A percentile compares a stretch with the other conserved stretches of the same genome.
phyloP scores from a whole-genome alignment of 2,888 invertebrate genomes.

The Apotomis capreana region DNA sequence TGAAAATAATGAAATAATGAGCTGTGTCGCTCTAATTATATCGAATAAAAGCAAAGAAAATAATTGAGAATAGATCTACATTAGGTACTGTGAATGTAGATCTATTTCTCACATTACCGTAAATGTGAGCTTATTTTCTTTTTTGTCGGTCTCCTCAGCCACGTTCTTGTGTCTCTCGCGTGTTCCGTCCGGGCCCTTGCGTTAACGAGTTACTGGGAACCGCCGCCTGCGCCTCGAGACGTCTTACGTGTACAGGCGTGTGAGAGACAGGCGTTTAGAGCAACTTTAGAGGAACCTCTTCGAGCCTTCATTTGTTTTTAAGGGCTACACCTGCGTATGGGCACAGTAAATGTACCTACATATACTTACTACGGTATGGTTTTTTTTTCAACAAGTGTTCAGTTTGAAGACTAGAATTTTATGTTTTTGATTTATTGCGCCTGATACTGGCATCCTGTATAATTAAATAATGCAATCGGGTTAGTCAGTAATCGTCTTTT shows the following conservation, averaged over 20 bases:
- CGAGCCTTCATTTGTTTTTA: not conserved
- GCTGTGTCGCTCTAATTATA: no score
- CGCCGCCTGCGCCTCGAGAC: conserved; percentile 51
- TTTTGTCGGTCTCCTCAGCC: conserved; percentile 1
- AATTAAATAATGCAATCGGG: no score
- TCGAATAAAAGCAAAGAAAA: no score
- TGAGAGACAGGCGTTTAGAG: not conserved
- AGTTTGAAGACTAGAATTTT: no score
- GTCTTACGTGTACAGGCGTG: conserved; percentile 10
- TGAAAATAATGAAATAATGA: no score
- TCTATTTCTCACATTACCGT: no score
- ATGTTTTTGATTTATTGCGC: no score
- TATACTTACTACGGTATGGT: not conserved
- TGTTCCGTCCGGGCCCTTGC: conserved; percentile 61
- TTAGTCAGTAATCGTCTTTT: no score
- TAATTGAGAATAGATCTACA: no score
- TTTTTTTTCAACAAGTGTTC: no score
- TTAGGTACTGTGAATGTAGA: no score
- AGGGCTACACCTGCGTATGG: not conserved
- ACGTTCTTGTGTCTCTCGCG: not conserved
- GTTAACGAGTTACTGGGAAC: conserved; percentile 68
- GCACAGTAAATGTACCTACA: not conserved
- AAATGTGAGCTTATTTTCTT: not conserved
- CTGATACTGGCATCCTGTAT: no score
- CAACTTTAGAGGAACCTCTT: conserved; percentile 7